A percentile compares a stretch with the other conserved stretches of the same genome.
Conservation (phyloP, 1,140 invertebrate genomes). For the Zaprionus ghesquierei region DNA sequence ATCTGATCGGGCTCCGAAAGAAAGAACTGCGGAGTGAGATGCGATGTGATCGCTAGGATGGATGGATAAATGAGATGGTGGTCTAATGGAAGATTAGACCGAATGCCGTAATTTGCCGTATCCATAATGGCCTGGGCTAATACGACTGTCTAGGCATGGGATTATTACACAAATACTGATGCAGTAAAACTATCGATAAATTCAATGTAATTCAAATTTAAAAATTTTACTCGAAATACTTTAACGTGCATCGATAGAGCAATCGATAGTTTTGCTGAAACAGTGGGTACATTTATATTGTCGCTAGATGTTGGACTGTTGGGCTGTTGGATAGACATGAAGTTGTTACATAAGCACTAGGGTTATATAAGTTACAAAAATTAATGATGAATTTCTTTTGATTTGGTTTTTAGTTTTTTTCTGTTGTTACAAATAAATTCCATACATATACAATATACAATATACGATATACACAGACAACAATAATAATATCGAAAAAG, state of each 20-base stretch:
- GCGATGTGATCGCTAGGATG: conserved; percentile 22
- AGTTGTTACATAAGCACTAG: conserved; percentile 30
- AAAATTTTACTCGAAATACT: background rate
- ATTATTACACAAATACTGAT: background rate
- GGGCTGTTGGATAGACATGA: conserved; percentile 11
- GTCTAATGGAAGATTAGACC: conserved; percentile 9
- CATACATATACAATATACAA: conserved; percentile 68
- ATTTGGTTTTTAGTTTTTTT: conserved; percentile 5
- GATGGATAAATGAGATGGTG: conserved; percentile 4
- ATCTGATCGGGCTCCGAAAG: conserved; percentile 33
- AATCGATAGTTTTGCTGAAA: background rate
- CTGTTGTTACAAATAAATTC: conserved; percentile 26
- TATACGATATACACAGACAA: conserved; percentile 59
- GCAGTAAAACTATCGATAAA: background rate
- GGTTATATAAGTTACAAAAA: conserved; percentile 37
- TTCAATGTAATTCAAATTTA: background rate
- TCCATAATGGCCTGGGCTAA: background rate
- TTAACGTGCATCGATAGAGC: background rate
- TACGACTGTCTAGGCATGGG: background rate
- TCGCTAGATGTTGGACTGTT: background rate
- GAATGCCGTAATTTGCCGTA: conserved; percentile 1
- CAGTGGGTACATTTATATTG: background rate
- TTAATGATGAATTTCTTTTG: conserved; percentile 17
- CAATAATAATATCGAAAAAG: conserved; percentile 68
- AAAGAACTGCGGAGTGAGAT: conserved; percentile 39